phyloP scores from a whole-genome alignment of 2,113 vertebrate species.

The Rhea pennata region DNA sequence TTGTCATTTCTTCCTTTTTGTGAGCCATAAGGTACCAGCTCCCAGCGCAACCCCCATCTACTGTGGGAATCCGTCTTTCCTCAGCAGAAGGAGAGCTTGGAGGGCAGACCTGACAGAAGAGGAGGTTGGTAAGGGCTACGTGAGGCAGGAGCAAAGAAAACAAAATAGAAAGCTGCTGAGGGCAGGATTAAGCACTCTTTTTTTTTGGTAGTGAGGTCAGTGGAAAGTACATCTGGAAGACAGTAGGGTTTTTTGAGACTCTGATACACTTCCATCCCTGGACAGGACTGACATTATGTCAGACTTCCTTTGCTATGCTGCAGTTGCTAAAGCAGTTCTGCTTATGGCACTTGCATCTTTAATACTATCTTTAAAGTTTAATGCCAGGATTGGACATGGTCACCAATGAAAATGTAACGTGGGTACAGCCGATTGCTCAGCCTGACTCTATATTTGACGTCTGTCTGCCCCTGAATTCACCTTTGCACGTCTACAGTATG shows the following conservation, averaged over 20 bases:
- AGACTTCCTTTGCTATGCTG: neutral
- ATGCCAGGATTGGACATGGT: neutral
- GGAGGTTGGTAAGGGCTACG: neutral
- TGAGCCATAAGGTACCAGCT: rapidly evolving
- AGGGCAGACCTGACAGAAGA: neutral
- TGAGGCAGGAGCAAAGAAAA: neutral
- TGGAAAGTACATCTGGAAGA: neutral
- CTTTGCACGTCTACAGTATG: neutral
- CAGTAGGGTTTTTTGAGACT: neutral
- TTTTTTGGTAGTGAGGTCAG: neutral
- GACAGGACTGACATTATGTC: neutral
- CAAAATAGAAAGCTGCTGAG: neutral
- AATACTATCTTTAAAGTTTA: neutral
- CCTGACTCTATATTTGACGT: neutral
- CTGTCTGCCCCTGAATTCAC: neutral
- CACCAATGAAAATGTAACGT: neutral
- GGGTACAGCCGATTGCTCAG: neutral
- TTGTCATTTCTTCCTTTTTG: neutral
- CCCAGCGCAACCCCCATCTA: neutral
- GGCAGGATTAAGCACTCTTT: neutral
- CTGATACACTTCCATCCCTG: neutral
- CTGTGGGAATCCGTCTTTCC: neutral
- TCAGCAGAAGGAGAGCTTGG: neutral
- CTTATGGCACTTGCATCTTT: neutral
- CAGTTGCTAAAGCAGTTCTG: neutral